Percentiles rank a stretch among this genome's conserved stretches.
Evolutionary conservation across 1,140 invertebrate species (phyloP).

Genomic region (Onthophagus taurus): DNA sequence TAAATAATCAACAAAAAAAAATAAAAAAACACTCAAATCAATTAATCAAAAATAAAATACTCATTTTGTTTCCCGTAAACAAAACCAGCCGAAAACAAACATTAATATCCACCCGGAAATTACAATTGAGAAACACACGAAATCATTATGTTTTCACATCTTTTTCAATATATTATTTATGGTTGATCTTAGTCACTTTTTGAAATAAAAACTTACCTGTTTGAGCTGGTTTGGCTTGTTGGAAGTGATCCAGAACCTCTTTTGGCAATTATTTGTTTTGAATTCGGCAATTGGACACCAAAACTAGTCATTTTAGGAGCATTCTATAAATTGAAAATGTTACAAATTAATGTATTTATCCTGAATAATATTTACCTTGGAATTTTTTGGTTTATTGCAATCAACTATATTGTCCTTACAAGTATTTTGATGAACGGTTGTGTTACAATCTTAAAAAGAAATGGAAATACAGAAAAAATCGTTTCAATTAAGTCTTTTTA

Average conservation of each 20-base stretch:
- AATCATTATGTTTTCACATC: no score
- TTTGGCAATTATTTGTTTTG: constrained; percentile 35
- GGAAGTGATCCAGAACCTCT: constrained; percentile 36
- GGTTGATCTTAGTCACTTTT: no score
- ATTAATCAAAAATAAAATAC: no score
- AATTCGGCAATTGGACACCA: constrained; percentile 31
- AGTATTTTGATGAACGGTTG: constrained; percentile 73
- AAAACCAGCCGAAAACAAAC: no score
- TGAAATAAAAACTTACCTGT: constrained; percentile 39
- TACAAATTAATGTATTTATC: background rate
- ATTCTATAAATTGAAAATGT: constrained; percentile 29
- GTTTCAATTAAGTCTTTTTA: constrained; percentile 12
- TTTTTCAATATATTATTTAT: no score
- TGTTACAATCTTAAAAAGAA: constrained; percentile 59
- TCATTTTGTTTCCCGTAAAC: no score
- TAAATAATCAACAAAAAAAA: no score
- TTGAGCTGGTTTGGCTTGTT: constrained; percentile 29
- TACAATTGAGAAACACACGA: no score
- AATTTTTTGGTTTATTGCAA: constrained; percentile 60
- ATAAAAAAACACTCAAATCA: no score
- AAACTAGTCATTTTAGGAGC: constrained; percentile 30
- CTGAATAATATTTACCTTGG: constrained; percentile 43
- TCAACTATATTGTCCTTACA: constrained; percentile 78
- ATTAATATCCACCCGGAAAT: no score
- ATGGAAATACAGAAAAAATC: background rate